Evolutionary conservation across 1,140 invertebrate genomes (phyloP).

Genomic region (Oryctes rhinoceros): DNA sequence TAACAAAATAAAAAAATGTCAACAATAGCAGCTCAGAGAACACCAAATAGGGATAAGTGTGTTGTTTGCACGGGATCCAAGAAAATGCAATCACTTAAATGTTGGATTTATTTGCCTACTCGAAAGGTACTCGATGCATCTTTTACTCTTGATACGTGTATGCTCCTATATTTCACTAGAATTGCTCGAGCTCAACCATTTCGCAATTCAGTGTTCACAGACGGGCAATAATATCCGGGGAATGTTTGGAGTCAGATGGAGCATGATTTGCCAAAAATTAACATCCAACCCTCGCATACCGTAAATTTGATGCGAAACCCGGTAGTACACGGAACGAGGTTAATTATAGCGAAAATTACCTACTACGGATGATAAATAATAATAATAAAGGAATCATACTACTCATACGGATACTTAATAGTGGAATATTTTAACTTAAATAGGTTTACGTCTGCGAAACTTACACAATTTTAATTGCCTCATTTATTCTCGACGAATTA

Average conservation of each 20-base stretch:
- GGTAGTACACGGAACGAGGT: neutral
- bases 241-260: neutral
- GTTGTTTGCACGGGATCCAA: too few species aligned
- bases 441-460: neutral
- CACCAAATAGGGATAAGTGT: too few species aligned
- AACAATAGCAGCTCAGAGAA: too few species aligned
- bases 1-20: too few species aligned
- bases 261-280: constrained; percentile 24
- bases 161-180: neutral
- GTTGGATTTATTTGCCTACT: too few species aligned
- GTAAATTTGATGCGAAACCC: neutral
- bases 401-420: neutral
- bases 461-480: neutral
- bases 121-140: neutral
- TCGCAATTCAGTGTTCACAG: neutral
- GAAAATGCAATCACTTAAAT: too few species aligned
- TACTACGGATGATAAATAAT: neutral
- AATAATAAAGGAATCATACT: neutral
- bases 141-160: neutral
- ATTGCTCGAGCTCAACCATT: neutral
- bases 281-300: neutral
- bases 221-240: constrained; percentile 10
- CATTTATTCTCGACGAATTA: too few species aligned
- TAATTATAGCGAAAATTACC: constrained; percentile 21
- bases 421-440: constrained; percentile 22